Evolutionary conservation across 1,140 invertebrate species (phyloP).

Genomic region (Hypsibius dujardini): DNA sequence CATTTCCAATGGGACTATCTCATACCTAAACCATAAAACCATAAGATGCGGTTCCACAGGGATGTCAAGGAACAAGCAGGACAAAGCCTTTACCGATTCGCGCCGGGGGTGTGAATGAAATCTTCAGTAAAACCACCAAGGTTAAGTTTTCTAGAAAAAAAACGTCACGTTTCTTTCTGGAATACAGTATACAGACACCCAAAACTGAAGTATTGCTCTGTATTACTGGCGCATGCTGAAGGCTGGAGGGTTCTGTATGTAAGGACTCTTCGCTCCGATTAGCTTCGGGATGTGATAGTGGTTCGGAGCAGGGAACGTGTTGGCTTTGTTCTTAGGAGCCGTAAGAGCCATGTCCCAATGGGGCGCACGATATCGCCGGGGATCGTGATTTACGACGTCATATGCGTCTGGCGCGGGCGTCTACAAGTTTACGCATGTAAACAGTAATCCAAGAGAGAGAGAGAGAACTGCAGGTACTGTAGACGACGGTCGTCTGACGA

Average conservation of each 20-base stretch:
- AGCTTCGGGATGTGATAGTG: not conserved
- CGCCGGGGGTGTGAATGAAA: not conserved
- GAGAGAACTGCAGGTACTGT: not conserved
- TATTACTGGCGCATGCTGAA: not conserved
- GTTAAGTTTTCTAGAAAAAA: not conserved
- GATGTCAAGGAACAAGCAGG: not conserved
- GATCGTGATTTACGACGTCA: not conserved
- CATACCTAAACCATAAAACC: not conserved
- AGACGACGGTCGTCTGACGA: not conserved
- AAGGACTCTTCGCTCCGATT: not conserved
- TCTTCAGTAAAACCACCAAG: not conserved
- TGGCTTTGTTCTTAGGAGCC: not conserved
- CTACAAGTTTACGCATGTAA: not conserved
- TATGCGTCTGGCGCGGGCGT: not conserved
- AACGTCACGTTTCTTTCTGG: not conserved
- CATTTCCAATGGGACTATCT: not conserved
- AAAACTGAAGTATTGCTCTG: not conserved
- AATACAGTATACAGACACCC: not conserved
- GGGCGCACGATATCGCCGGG: not conserved
- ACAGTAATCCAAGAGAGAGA: not conserved
- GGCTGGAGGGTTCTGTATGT: slow-evolving; percentile 5
- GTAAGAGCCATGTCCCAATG: not conserved
- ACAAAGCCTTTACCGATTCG: not conserved
- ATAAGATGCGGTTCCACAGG: not conserved
- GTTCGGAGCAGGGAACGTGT: not conserved